These are phyloP conservation scores for Eristalis intricaria DNA, from an alignment of 2,888 invertebrate species.

Conservation along the genomic window DNA sequence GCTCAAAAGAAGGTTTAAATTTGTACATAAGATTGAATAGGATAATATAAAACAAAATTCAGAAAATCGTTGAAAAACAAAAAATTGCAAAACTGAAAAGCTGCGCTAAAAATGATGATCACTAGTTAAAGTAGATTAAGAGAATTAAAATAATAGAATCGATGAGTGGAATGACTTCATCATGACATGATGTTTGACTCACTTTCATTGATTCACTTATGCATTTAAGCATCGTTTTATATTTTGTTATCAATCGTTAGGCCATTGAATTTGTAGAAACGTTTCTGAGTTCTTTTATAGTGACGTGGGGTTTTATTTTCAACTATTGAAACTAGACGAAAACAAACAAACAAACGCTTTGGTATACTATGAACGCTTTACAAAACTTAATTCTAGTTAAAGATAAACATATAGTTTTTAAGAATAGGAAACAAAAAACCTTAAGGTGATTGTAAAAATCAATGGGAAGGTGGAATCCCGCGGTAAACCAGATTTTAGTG, in stretches of 20 bases:
- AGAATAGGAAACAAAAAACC: constrained; percentile 6
- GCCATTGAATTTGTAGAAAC: not conserved
- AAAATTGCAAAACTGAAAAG: not conserved
- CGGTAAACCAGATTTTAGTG: not conserved
- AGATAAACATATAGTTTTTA: constrained; percentile 41
- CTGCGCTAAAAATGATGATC: not conserved
- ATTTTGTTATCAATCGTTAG: not conserved
- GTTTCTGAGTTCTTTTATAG: not conserved
- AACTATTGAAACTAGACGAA: constrained; percentile 42
- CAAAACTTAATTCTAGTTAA: constrained; percentile 74
- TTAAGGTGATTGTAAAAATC: constrained; percentile 36
- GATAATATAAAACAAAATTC: not conserved
- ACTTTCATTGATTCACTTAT: not conserved
- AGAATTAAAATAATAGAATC: not conserved
- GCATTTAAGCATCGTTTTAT: not conserved
- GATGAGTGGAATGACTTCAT: not conserved
- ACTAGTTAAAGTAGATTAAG: not conserved
- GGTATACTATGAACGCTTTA: constrained; percentile 82
- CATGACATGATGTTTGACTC: not conserved
- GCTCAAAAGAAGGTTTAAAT: constrained; percentile 51
- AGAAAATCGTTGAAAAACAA: not conserved
- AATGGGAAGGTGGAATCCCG: not conserved
- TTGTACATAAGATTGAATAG: constrained; percentile 24
- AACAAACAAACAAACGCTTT: constrained; percentile 78
- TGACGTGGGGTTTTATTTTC: constrained; percentile 14